These are phyloP conservation scores for Gorilla gorilla DNA, from an alignment of 2,113 vertebrate species.

Conservation along the genomic window DNA sequence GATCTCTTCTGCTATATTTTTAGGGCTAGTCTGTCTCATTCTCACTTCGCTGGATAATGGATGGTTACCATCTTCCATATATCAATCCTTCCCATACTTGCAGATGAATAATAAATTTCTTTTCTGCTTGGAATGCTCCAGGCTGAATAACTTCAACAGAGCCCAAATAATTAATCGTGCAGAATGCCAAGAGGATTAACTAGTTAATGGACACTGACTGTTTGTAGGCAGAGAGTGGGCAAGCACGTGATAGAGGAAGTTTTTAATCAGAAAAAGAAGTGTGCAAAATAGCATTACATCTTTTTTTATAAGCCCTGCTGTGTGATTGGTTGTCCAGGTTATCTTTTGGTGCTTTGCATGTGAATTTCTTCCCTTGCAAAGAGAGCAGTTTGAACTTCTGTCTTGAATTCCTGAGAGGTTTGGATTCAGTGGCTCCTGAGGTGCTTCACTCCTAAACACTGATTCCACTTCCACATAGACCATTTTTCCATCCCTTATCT, in stretches of 20 bases:
- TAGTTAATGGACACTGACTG: background rate
- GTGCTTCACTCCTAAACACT: background rate
- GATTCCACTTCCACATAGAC: background rate
- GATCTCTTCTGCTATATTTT: conserved; percentile 46
- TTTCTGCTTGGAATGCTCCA: conserved; percentile 16
- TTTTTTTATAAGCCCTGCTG: too few relatives aligned
- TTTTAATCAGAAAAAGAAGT: background rate
- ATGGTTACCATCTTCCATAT: conserved; percentile 33
- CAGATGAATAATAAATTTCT: conserved; percentile 52
- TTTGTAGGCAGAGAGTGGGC: background rate
- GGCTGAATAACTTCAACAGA: conserved; percentile 25
- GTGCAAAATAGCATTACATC: background rate
- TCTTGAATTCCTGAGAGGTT: background rate
- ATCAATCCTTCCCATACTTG: conserved; percentile 34
- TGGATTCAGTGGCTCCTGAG: background rate
- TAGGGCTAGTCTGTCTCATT: conserved; percentile 10
- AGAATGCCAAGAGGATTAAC: conserved; percentile 3
- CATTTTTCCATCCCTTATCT: background rate
- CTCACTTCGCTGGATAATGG: conserved; percentile 42
- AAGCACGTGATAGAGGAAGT: background rate
- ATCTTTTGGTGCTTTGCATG: background rate
- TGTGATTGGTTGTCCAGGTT: background rate
- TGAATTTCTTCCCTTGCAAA: background rate
- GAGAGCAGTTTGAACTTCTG: background rate
- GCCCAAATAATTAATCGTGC: conserved; percentile 1